A percentile compares a stretch with the other conserved stretches of the same genome.
These are phyloP conservation scores for Kryptolebias marmoratus DNA, from an alignment of 2,113 vertebrate genomes.

Conservation along the genomic window DNA sequence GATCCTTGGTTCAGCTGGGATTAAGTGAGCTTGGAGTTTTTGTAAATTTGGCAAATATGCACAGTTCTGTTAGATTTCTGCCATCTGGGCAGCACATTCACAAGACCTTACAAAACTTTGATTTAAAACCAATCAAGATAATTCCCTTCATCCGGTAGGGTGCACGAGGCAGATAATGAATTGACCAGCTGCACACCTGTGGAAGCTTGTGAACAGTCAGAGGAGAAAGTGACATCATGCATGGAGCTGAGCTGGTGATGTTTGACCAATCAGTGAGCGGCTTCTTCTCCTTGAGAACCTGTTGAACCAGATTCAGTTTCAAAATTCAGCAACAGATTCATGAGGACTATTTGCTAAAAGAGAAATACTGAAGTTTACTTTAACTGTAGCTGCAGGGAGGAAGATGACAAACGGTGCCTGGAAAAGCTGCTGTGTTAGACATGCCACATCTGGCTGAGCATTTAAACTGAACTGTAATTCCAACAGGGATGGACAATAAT, in stretches of 20 bases:
- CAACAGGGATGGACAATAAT: constrained; percentile 29
- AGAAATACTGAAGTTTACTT: not conserved
- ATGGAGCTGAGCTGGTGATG: constrained; percentile 74
- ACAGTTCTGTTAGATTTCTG: not conserved
- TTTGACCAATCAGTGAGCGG: constrained; percentile 74
- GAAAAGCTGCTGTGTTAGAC: not conserved
- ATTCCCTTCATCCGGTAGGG: not conserved
- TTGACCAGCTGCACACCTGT: constrained; percentile 63
- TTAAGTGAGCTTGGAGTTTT: not conserved
- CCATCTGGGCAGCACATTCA: not conserved
- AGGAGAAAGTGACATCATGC: constrained; percentile 79
- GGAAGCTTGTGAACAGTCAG: constrained; percentile 65
- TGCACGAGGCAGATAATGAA: not conserved
- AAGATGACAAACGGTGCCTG: not conserved
- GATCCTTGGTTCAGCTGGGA: not conserved
- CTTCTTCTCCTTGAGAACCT: constrained; percentile 81
- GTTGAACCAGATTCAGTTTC: constrained; percentile 32
- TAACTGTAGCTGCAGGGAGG: not conserved
- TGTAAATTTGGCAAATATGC: too few species aligned
- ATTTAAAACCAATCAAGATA: not conserved
- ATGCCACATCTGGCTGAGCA: constrained; percentile 45
- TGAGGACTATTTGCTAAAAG: not conserved
- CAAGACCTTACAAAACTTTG: not conserved
- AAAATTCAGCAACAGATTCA: not conserved
- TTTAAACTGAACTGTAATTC: constrained; percentile 15